Evolutionary conservation across 2,797 vertebrate species (phyloP).

Genomic region (Huso huso): DNA sequence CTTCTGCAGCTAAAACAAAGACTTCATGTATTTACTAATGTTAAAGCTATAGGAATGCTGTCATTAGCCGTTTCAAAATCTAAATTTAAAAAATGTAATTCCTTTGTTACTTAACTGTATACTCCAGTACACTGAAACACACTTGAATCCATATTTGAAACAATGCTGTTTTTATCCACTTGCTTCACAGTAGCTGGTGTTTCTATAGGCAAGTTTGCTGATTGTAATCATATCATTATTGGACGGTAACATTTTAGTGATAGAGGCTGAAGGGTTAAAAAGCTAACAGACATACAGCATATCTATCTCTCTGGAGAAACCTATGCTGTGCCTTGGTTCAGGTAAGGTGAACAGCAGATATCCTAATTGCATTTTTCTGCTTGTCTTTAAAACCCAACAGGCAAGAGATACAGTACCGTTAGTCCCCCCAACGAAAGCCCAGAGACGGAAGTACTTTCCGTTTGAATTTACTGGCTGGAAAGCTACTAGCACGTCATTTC

Average conservation of each 20-base stretch:
- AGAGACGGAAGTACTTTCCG: slow-evolving; percentile 10
- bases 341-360: slow-evolving; percentile 2
- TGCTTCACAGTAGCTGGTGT: no score
- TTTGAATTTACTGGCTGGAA: slow-evolving; percentile 29
- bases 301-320: slow-evolving; percentile 2
- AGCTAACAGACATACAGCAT: slow-evolving; percentile 4
- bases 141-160: not conserved
- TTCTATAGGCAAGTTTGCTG: not conserved
- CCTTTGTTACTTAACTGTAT: not conserved
- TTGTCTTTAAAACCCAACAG: slow-evolving; percentile 10
- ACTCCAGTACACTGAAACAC: not conserved
- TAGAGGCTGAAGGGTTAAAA: slow-evolving; percentile 8
- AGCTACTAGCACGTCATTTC: slow-evolving; percentile 29
- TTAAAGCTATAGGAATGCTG: not conserved
- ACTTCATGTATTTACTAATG: not conserved
- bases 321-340: not conserved
- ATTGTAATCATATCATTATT: not conserved
- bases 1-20: slow-evolving; percentile 1
- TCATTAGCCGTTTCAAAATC: not conserved
- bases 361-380: slow-evolving; percentile 3
- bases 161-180: no score
- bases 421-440: not conserved
- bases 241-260: slow-evolving; percentile 16
- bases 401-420: slow-evolving; percentile 4
- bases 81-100: slow-evolving; percentile 11